Base-by-base conservation (phyloP, 2,888 invertebrate species). In the Eledona agricola region DNA sequence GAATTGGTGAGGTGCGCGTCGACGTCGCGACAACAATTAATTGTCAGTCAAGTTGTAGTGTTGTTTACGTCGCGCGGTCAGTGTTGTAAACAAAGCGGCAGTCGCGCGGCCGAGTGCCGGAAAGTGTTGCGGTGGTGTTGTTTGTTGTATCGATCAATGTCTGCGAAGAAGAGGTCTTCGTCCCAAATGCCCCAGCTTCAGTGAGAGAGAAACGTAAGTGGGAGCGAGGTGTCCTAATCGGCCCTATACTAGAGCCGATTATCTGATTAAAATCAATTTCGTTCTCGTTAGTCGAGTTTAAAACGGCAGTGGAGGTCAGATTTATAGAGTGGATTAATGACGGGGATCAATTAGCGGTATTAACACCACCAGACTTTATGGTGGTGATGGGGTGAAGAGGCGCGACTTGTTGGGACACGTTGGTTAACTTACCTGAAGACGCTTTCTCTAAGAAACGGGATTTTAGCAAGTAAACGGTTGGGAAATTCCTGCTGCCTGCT, bases 181-280 rank as follows among this genome's bases (percentile, higher is more conserved):
- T 20, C 32, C 6, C 31, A 12, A 17, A 28, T 31, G 32, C 4
- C 34, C 45, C 34, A 6, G 19, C 16, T 28, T 17, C 40, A 17
- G 28, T 40, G 28, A 40, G 12, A 23, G 40, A 28, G 17, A 31
- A 22, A 31, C 43, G 43, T 45, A 45, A 47, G 37, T 47, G 28
- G 25, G 23, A 23, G 45, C n/a, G n/a, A n/a, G 22, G 19, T 16
- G 32, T 15, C 23, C 23, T 45, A 34, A 45, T 15, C 32, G 32
- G 12, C 47, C 13, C 37, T 29, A 43, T 49, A 54, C 35, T 12
- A 37, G 13, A 28, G 28, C 57, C 59, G 62, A 65, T 69, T 73
- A 73, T 72, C 72, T 71, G 69, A 71, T 73, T 73, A 73, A 71
- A 70, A 70, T 69, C 72, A 71, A 72, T 72, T 72, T 69, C 63